Evolutionary conservation across 92 coral and sea anemone species (phyloP), one percentile per base, ranked within the genome.

Genomic region (Epizoanthus scotinus): DNA sequence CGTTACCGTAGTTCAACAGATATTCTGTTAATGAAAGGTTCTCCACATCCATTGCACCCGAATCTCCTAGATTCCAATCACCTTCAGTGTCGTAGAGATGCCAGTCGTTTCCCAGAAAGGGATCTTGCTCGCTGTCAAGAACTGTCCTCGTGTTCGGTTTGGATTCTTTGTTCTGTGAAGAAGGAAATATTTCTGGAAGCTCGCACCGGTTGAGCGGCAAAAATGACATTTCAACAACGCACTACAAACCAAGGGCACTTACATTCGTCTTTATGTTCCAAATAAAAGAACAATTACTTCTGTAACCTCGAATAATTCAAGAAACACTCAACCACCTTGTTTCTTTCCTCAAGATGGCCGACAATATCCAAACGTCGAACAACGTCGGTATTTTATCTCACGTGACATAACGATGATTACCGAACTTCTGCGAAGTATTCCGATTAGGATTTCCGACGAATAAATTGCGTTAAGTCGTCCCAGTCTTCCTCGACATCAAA

Each of bases 11-110:
- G 71, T 93, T 87, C 57, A 90, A 71, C 63, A 93, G 84, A 81
- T 90, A 93, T 55, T 93, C 93, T 10, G 97, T 88, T 36, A 93
- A 84, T 14, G 87, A 80, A 44, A 90, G 86, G 64, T 93, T 84
- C 50, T 86, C 88, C 3, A 84, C 82, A 9, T 89, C 93, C 83
- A 89, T 69, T 77, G 73, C 67, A 36, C 66, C 77, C 52, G 71
- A 78, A 61, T 15, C 59, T 54, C 61, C 31, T 12, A 15, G 62
- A 19, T 50, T n/a, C 84, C 74, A 78, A 81, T 19, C 21, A 69
- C 9, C 60, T 38, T 77, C 27, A 25, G 17, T 61, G 73, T 36
- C 50, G 44, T 69, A 55, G 36, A 71, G 62, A 66, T 83, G 84
- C 63, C 44, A 56, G 44, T 75, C 84, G 78, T 77, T 69, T 20